phyloP scores from a whole-genome alignment of 2,888 invertebrate species.

The Scrobipalpa atriplicella region DNA sequence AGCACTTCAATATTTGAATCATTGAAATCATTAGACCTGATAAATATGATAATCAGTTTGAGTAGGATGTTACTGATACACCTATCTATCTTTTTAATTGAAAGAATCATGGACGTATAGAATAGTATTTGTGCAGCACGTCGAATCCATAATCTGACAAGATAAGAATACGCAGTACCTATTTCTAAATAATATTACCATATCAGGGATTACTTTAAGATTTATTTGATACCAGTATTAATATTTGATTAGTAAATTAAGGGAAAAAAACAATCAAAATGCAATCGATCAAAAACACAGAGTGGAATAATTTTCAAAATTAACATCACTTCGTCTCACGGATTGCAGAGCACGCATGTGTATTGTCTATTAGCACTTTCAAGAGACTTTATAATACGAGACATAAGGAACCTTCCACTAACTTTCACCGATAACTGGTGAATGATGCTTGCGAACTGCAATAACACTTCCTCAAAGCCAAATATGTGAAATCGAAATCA shows the following conservation, averaged over 20 bases:
- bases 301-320: constrained; percentile 54
- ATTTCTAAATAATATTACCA: neutral
- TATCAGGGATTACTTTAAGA: neutral
- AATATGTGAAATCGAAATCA: neutral
- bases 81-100: neutral
- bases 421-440: constrained; percentile 71
- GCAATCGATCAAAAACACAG: constrained; percentile 58
- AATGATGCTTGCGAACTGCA: constrained; percentile 71
- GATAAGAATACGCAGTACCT: constrained; percentile 15
- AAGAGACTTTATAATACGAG: constrained; percentile 45
- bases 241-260: neutral
- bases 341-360: constrained; percentile 80
- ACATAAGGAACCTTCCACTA: constrained; percentile 57
- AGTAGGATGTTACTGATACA: neutral
- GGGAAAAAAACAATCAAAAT: neutral
- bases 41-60: neutral
- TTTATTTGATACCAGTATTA: neutral
- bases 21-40: neutral
- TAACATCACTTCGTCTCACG: constrained; percentile 65
- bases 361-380: constrained; percentile 69
- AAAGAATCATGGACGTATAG: too few species aligned
- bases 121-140: too few species aligned
- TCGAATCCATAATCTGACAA: constrained; percentile 8
- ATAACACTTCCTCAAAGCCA: constrained; percentile 51
- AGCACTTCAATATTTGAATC: neutral